Percentiles rank a stretch among this genome's conserved stretches.
Evolutionary conservation across 2,797 vertebrate species (phyloP).

Genomic region (Etheostoma perlongum): DNA sequence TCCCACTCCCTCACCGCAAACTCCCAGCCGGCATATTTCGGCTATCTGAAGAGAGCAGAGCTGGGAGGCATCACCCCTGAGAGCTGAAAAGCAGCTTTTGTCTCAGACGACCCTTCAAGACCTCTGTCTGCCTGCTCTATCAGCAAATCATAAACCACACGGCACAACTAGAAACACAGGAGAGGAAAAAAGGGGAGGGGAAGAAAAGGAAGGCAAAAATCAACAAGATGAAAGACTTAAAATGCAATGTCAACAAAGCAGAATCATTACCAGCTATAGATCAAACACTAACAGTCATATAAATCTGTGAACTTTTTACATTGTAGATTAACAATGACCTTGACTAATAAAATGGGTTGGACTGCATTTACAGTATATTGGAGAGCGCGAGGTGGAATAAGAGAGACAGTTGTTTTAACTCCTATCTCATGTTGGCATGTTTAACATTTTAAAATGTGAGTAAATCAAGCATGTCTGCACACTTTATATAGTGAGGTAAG

Average conservation of each 20-base stretch:
- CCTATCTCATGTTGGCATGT: not conserved
- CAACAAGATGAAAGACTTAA: slow-evolving; percentile 47
- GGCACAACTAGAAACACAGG: slow-evolving; percentile 57
- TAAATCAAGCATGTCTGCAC: not conserved
- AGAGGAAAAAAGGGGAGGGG: not conserved
- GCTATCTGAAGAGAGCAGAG: slow-evolving; percentile 62
- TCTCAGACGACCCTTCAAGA: slow-evolving; percentile 61
- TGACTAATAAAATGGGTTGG: slow-evolving; percentile 18
- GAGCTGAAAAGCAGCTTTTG: slow-evolving; percentile 80
- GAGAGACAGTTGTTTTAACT: slow-evolving; percentile 1
- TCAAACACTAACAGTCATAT: slow-evolving; percentile 34
- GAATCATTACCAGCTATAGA: slow-evolving; percentile 28
- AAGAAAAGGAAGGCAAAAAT: slow-evolving; percentile 46
- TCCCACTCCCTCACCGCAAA: slow-evolving; percentile 53
- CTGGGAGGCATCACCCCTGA: slow-evolving; percentile 61
- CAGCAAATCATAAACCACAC: slow-evolving; percentile 76
- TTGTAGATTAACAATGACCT: slow-evolving; percentile 27
- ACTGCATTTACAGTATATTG: not conserved
- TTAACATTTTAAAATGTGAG: not conserved
- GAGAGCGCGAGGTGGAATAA: not conserved
- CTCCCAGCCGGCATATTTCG: slow-evolving; percentile 63
- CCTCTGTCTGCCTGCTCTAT: slow-evolving; percentile 63
- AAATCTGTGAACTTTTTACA: slow-evolving; percentile 16
- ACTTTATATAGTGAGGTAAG: not conserved
- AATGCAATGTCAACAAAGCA: slow-evolving; percentile 58